A percentile compares a stretch with the other conserved stretches of the same genome.
phyloP scores from a whole-genome alignment of 2,888 invertebrate species.

The Chelonus formosanus region DNA sequence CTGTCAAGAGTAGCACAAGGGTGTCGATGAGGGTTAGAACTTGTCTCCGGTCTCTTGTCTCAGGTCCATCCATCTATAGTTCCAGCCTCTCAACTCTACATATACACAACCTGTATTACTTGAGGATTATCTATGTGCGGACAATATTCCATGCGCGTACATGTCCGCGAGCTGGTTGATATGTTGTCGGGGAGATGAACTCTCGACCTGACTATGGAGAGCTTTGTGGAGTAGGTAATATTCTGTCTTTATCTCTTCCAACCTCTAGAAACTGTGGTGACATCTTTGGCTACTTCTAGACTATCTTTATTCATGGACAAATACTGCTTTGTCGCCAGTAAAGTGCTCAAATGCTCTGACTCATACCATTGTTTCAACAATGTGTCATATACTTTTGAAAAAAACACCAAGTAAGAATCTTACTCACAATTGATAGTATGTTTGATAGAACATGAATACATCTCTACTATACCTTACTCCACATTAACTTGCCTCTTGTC shows the following conservation, averaged over 20 bases:
- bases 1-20: conserved; percentile 17
- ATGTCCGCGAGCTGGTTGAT: not conserved
- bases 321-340: not conserved
- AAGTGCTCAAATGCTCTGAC: conserved; percentile 15
- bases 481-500: too few species aligned
- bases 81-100: conserved; percentile 21
- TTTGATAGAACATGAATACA: not conserved
- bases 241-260: not conserved
- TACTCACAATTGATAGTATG: not conserved
- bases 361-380: not conserved
- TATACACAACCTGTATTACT: conserved; percentile 19
- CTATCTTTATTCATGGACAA: conserved; percentile 11
- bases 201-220: conserved; percentile 11
- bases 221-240: not conserved
- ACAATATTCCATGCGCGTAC: conserved; percentile 24
- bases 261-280: not conserved
- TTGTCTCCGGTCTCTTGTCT: conserved; percentile 26
- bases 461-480: too few species aligned
- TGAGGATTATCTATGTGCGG: conserved; percentile 14
- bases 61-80: conserved; percentile 31
- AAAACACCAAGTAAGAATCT: not conserved
- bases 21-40: conserved; percentile 34
- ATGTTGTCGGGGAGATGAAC: conserved; percentile 19
- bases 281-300: not conserved
- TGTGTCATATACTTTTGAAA: not conserved